A percentile compares a stretch with the other conserved stretches of the same genome.
Evolutionary conservation across 2,113 vertebrate species (phyloP).

Genomic region (Oxygymnocypris stewartii): DNA sequence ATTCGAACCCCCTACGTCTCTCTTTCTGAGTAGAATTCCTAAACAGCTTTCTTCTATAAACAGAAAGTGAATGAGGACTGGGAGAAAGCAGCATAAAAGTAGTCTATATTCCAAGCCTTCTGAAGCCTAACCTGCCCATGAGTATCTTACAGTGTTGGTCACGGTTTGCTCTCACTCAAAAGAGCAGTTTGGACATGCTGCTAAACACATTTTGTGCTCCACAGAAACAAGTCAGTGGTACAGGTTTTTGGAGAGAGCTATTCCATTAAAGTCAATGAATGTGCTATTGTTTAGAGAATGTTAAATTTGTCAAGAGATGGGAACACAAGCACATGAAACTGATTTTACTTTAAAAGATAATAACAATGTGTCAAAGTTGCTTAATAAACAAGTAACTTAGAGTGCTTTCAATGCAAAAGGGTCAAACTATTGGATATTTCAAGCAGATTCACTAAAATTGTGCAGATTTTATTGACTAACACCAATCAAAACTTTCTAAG

Average conservation of each 20-base stretch:
- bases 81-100: not conserved
- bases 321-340: not conserved
- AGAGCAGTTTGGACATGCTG: not conserved
- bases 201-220: not conserved
- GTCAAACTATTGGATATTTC: not conserved
- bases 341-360: not conserved
- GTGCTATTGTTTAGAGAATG: not conserved
- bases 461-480: not conserved
- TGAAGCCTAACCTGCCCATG: not conserved
- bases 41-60: not conserved
- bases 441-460: not conserved
- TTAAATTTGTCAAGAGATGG: no score
- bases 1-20: no score
- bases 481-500: not conserved
- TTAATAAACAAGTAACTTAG: not conserved
- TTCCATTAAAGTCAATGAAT: not conserved
- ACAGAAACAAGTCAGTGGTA: not conserved
- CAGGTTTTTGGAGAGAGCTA: not conserved
- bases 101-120: no score
- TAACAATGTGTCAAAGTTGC: not conserved
- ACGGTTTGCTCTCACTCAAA: not conserved
- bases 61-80: not conserved
- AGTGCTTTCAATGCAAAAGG: not conserved
- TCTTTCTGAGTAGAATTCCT: no score
- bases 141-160: not conserved